Conservation (phyloP, 1,140 invertebrate species). For the Bombus sibiricus region DNA sequence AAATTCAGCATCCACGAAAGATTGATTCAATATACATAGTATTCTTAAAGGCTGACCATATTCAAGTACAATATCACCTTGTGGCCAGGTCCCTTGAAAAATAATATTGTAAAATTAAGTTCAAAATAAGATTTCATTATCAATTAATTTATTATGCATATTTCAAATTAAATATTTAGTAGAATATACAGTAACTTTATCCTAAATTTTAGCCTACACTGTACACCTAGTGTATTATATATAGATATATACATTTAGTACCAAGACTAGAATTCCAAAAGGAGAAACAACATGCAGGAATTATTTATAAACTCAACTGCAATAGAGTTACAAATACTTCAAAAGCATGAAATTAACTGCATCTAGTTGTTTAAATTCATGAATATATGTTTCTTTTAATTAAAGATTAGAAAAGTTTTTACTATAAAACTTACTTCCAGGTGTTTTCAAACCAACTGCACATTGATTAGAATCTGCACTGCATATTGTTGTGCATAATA, state of each 20-base stretch:
- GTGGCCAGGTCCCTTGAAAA: conserved; percentile 81
- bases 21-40: conserved; percentile 81
- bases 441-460: conserved; percentile 71
- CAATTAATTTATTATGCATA: background rate
- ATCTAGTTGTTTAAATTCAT: conserved; percentile 1
- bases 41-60: conserved; percentile 81
- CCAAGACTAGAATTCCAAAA: conserved; percentile 77
- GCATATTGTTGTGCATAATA: conserved; percentile 53
- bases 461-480: conserved; percentile 64
- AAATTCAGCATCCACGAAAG: conserved; percentile 68
- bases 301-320: conserved; percentile 73
- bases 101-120: conserved; percentile 7
- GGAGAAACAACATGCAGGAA: conserved; percentile 69
- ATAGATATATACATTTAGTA: conserved; percentile 74
- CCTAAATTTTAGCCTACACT: conserved; percentile 16
- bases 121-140: background rate
- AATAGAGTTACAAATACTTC: conserved; percentile 13
- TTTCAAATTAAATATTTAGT: background rate
- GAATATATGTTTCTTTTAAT: conserved; percentile 12
- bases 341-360: background rate
- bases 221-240: conserved; percentile 61
- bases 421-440: conserved; percentile 73
- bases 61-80: conserved; percentile 82
- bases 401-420: background rate
- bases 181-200: background rate